Evolutionary conservation across 2,797 vertebrate genomes (phyloP).

Genomic region (Pipistrellus nathusii): DNA sequence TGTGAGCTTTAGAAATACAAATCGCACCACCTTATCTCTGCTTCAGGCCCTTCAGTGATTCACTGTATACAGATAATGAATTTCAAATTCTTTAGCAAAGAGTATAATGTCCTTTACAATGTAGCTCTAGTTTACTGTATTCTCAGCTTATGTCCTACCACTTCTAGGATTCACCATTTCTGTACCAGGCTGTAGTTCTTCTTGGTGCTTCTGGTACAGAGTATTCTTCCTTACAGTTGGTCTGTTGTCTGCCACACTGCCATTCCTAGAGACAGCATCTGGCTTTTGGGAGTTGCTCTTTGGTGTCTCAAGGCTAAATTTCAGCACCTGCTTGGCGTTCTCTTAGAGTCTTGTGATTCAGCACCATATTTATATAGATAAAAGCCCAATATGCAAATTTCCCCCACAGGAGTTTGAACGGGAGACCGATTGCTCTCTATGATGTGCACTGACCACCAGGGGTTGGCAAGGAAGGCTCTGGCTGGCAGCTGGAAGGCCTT

Average conservation of each 20-base stretch:
- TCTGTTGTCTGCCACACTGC: neutral
- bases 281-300: neutral
- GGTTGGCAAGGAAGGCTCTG: too few species aligned
- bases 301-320: slow-evolving; percentile 14
- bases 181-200: neutral
- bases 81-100: slow-evolving; percentile 5
- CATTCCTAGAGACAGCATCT: neutral
- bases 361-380: neutral
- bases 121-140: neutral
- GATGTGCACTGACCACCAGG: too few species aligned
- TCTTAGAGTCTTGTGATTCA: neutral
- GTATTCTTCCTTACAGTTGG: neutral
- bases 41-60: neutral
- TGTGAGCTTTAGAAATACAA: slow-evolving; percentile 13
- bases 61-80: neutral
- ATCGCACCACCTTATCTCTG: neutral
- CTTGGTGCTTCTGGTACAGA: neutral
- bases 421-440: too few species aligned
- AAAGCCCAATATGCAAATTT: too few species aligned
- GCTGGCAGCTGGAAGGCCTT: too few species aligned
- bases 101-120: neutral
- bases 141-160: neutral
- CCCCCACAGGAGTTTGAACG: too few species aligned
- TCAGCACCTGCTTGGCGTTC: neutral
- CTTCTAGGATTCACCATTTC: neutral